Evolutionary conservation across 92 coral and sea anemone species (phyloP).

Genomic region (Palythoa caribaeorum): DNA sequence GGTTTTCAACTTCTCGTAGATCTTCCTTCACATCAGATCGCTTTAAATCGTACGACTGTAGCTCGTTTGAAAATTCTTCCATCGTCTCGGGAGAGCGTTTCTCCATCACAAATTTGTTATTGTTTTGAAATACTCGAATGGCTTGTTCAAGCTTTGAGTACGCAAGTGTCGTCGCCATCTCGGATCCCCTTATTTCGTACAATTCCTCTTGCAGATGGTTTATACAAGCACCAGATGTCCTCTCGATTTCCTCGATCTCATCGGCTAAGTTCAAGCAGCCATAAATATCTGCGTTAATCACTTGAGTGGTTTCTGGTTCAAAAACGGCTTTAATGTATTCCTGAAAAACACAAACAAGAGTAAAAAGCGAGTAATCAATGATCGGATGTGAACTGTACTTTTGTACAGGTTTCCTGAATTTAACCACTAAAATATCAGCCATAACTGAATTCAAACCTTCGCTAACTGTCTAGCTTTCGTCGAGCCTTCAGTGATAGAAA

Average conservation of each 20-base stretch:
- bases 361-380: neutral
- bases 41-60: constrained; percentile 53
- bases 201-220: constrained; percentile 48
- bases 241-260: constrained; percentile 64
- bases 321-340: constrained; percentile 85
- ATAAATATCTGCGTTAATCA: constrained; percentile 31
- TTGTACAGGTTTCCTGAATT: constrained; percentile 26
- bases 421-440: neutral
- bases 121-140: constrained; percentile 33
- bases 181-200: constrained; percentile 66
- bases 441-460: constrained; percentile 21
- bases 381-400: constrained; percentile 40
- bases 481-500: constrained; percentile 42
- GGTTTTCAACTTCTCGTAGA: constrained; percentile 36
- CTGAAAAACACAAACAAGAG: constrained; percentile 69
- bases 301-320: constrained; percentile 57
- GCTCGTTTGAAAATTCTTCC: constrained; percentile 9
- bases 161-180: constrained; percentile 70
- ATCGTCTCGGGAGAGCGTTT: constrained; percentile 46
- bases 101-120: constrained; percentile 8
- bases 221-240: constrained; percentile 58
- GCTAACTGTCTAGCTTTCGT: constrained; percentile 39
- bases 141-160: constrained; percentile 46
- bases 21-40: constrained; percentile 42
- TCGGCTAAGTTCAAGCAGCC: constrained; percentile 46